Evolutionary conservation across 2,797 vertebrate genomes (phyloP).

Genomic region (Oreortyx pictus): DNA sequence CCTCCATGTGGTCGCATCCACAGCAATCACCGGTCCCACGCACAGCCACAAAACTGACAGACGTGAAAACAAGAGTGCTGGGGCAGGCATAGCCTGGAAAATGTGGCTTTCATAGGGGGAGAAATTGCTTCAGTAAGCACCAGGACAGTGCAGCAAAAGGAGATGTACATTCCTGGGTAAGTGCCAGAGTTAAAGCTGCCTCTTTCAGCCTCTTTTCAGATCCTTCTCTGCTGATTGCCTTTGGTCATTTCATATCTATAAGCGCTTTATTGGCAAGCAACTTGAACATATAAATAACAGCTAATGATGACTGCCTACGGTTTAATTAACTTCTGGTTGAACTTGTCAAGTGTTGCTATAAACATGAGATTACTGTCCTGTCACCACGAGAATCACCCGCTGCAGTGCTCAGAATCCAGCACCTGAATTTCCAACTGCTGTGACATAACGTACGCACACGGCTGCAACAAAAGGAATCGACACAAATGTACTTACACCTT

Average conservation of each 20-base stretch:
- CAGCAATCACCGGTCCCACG: neutral
- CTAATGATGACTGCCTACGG: conserved; percentile 70
- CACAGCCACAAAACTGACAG: neutral
- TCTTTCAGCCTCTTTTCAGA: conserved; percentile 39
- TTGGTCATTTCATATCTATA: conserved; percentile 68
- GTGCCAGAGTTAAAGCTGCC: conserved; percentile 56
- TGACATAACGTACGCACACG: neutral
- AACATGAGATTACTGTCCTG: conserved; percentile 62
- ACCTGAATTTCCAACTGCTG: neutral
- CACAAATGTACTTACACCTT: neutral
- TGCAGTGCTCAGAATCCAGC: conserved; percentile 26
- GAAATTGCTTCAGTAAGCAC: neutral
- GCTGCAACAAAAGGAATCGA: neutral
- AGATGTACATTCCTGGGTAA: conserved; percentile 32
- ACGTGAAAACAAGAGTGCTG: neutral
- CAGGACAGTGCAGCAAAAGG: conserved; percentile 25
- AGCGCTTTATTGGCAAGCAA: conserved; percentile 75
- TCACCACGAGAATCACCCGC: conserved; percentile 40
- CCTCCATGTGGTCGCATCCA: neutral
- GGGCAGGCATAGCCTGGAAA: neutral
- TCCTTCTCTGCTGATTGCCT: conserved; percentile 69
- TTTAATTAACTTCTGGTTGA: conserved; percentile 79
- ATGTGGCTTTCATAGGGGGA: neutral
- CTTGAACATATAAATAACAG: conserved; percentile 72
- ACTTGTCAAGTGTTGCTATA: conserved; percentile 60